These are phyloP conservation scores for Megamerina dolium DNA, from an alignment of 2,888 invertebrate species.

Conservation along the genomic window DNA sequence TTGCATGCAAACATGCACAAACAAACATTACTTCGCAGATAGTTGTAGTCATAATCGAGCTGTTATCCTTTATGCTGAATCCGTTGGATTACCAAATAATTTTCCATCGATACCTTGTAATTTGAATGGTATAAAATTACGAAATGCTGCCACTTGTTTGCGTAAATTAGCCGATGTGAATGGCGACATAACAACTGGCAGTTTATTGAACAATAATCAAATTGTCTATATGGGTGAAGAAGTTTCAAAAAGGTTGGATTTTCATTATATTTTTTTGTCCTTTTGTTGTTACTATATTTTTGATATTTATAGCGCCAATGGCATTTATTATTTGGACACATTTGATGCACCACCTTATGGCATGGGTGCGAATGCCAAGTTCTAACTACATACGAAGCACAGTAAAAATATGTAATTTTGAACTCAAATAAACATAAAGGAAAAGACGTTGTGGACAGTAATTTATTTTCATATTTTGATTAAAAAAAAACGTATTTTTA, in stretches of 20 bases:
- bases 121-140: constrained; percentile 24
- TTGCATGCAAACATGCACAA: too few species aligned
- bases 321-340: constrained; percentile 39
- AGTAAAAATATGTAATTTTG: neutral
- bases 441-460: neutral
- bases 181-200: neutral
- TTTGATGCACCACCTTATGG: constrained; percentile 42
- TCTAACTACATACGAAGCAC: constrained; percentile 3
- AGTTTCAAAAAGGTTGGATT: constrained; percentile 31
- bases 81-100: constrained; percentile 36
- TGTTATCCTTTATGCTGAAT: constrained; percentile 42
- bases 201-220: constrained; percentile 6
- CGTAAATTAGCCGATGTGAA: neutral
- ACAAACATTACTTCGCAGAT: constrained; percentile 25
- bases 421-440: constrained; percentile 1
- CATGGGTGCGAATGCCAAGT: constrained; percentile 24
- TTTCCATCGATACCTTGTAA: constrained; percentile 41
- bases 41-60: constrained; percentile 48
- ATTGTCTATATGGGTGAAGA: constrained; percentile 44
- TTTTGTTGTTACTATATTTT: neutral
- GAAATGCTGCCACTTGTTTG: constrained; percentile 17
- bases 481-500: too few species aligned
- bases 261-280: neutral
- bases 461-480: too few species aligned
- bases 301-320: constrained; percentile 26